Conservation (phyloP, 2,888 invertebrate genomes). For the Dorcus parallelipipedus region DNA sequence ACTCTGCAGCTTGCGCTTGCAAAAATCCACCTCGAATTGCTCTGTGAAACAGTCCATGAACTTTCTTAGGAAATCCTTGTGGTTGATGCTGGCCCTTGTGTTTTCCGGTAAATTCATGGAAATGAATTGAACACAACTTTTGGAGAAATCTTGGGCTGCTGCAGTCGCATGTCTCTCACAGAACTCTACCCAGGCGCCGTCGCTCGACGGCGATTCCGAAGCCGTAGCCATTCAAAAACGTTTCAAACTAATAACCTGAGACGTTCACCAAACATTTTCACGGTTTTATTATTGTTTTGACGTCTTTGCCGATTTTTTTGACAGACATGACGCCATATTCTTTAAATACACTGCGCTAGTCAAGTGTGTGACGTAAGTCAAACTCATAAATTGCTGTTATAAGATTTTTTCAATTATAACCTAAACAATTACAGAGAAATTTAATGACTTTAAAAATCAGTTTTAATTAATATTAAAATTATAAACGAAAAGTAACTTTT, state of each 20-base stretch:
- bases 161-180: conserved; percentile 83
- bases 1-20: conserved; percentile 51
- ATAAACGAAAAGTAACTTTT: too few species aligned
- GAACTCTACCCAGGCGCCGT: conserved; percentile 76
- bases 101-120: conserved; percentile 67
- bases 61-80: conserved; percentile 76
- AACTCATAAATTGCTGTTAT: too few species aligned
- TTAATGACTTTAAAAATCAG: too few species aligned
- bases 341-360: conserved; percentile 10
- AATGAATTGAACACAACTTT: conserved; percentile 77
- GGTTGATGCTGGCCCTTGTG: conserved; percentile 63
- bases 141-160: conserved; percentile 85
- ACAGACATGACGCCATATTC: conserved; percentile 11
- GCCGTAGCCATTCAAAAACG: conserved; percentile 35
- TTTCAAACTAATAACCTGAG: conserved; percentile 6
- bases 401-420: too few species aligned
- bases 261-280: conserved; percentile 3
- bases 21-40: conserved; percentile 79
- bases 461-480: too few species aligned
- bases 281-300: conserved; percentile 15
- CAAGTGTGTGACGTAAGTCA: neutral
- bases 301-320: conserved; percentile 9
- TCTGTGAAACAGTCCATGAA: conserved; percentile 82
- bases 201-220: conserved; percentile 45
- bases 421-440: too few species aligned